phyloP scores from a whole-genome alignment of 2,888 invertebrate genomes.

The Eristalis intricaria region DNA sequence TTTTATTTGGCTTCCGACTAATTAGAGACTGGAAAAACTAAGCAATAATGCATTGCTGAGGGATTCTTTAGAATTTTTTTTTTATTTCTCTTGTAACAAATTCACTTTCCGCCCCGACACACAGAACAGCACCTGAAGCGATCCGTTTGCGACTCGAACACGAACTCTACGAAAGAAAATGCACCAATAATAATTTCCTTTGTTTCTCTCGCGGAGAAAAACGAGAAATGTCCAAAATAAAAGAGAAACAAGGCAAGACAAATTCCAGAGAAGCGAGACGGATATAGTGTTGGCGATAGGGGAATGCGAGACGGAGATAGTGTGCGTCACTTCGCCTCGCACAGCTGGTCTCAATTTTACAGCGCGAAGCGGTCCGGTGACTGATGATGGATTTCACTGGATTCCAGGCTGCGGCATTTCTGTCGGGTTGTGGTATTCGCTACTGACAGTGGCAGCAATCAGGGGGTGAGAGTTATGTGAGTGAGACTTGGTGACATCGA shows the following conservation, averaged over 20 bases:
- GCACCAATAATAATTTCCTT: conserved; percentile 37
- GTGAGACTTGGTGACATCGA: too few species aligned
- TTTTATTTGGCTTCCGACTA: conserved; percentile 13
- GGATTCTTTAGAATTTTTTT: neutral
- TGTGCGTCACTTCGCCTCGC: neutral
- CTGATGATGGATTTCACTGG: neutral
- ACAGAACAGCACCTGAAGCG: conserved; percentile 16
- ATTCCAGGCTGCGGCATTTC: neutral
- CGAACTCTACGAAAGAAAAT: conserved; percentile 11
- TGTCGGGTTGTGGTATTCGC: neutral
- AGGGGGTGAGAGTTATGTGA: neutral
- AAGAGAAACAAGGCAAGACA: conserved; percentile 7
- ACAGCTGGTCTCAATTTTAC: neutral
- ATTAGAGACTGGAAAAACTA: conserved; percentile 7
- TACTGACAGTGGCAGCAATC: neutral
- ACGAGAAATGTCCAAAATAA: conserved; percentile 20
- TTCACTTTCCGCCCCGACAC: conserved; percentile 37
- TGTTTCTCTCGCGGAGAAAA: conserved; percentile 23
- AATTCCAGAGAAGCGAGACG: conserved; percentile 13
- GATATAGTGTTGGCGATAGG: neutral
- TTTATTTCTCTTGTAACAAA: conserved; percentile 17
- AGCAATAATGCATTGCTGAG: neutral
- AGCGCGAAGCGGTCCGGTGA: neutral
- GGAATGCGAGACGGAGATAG: neutral
- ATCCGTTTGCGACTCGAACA: conserved; percentile 30